Conservation (phyloP, 2,888 invertebrate genomes). For the Ennomos quercinarius region DNA sequence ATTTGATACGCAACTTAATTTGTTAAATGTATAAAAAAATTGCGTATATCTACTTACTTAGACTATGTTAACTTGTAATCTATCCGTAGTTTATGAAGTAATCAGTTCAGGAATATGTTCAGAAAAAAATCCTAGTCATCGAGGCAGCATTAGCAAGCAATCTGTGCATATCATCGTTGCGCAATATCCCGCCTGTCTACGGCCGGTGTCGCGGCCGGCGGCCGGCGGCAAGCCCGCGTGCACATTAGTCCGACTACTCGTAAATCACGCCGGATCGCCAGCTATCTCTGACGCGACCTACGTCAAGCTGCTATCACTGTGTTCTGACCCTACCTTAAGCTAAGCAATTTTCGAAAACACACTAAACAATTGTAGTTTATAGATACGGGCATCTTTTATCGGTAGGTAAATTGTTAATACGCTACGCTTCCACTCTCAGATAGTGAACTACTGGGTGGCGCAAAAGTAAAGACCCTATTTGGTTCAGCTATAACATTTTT, state of each 20-base stretch:
- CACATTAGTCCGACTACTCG: conserved; percentile 58
- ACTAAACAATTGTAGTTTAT: not conserved
- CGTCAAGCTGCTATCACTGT: conserved; percentile 43
- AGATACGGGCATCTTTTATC: too few relatives aligned
- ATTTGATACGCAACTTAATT: too few relatives aligned
- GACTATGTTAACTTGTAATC: too few relatives aligned
- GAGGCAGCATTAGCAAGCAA: conserved; percentile 17
- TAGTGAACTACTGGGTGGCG: too few relatives aligned
- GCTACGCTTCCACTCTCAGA: too few relatives aligned
- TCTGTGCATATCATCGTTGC: conserved; percentile 19
- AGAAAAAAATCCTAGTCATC: conserved; percentile 11
- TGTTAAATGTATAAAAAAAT: too few relatives aligned
- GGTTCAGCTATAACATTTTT: too few relatives aligned
- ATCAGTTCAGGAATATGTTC: too few relatives aligned
- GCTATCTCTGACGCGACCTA: conserved; percentile 64
- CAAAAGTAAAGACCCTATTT: too few relatives aligned
- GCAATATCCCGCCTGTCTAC: conserved; percentile 27
- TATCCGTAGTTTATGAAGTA: too few relatives aligned
- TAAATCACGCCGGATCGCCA: conserved; percentile 73
- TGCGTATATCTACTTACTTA: too few relatives aligned
- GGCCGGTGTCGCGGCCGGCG: conserved; percentile 23
- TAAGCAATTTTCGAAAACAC: conserved; percentile 1
- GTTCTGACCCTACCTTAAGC: conserved; percentile 19
- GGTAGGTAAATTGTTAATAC: too few relatives aligned
- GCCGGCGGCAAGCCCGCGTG: conserved; percentile 54